Percentiles rank a stretch among this genome's conserved stretches.
Conservation (phyloP, 1,140 invertebrate genomes). For the Drosophila nasuta region DNA sequence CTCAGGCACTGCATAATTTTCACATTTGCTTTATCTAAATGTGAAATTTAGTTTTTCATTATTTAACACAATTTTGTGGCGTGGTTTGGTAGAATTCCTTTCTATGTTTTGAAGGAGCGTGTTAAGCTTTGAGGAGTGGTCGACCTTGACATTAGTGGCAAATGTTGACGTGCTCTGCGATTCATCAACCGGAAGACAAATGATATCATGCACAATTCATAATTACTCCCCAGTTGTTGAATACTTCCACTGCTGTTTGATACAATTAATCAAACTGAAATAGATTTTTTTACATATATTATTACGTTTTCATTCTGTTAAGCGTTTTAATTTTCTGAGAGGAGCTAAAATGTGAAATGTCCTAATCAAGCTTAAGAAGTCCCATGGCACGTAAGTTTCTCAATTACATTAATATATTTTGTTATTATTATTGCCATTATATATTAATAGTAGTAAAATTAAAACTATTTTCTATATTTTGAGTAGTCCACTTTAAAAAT, state of each 20-base stretch:
- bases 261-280: background rate
- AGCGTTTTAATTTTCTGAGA: too few species aligned
- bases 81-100: constrained; percentile 16
- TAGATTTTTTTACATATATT: too few species aligned
- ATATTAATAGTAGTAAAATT: too few species aligned
- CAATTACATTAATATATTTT: too few species aligned
- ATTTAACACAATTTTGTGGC: constrained; percentile 65
- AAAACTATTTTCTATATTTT: too few species aligned
- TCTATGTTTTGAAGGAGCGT: background rate
- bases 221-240: background rate
- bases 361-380: too few species aligned
- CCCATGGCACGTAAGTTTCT: too few species aligned
- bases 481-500: too few species aligned
- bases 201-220: constrained; percentile 23
- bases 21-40: constrained; percentile 81
- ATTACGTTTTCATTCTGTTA: too few species aligned
- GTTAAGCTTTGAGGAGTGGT: constrained; percentile 15
- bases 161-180: constrained; percentile 6
- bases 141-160: constrained; percentile 22
- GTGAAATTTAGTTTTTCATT: constrained; percentile 82
- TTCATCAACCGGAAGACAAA: constrained; percentile 11
- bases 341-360: too few species aligned
- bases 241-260: background rate
- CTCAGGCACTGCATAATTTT: constrained; percentile 72
- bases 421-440: too few species aligned